Base-by-base conservation (phyloP, 2,888 invertebrate genomes). In the Standfussiana lucernea region DNA sequence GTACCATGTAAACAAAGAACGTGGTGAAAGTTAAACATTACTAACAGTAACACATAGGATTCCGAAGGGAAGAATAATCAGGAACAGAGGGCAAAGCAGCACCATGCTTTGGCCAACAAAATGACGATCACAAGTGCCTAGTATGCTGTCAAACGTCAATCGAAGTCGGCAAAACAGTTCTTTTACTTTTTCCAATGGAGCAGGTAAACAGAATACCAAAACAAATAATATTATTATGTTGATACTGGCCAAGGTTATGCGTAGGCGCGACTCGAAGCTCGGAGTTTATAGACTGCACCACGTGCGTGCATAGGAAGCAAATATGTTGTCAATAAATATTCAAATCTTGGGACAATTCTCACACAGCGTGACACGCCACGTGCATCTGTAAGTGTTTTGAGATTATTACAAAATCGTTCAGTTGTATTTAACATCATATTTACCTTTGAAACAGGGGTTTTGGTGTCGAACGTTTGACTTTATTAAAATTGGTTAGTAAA, bases 201-300 rank as follows among this genome's bases (percentile, higher is more conserved):
- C 50, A 53, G 68, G 42, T 72, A 75, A 77, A 76, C 47, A 71
- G n/a, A 65, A 83, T 64, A 80, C 64, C 61, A 73, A 77, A 80
- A 83, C 59, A 76, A 83, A 83, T 50, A 72, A 76, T 67, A 79
- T n/a, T 77, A 61, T 67, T 45, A 64, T 28, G 69, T 84, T 82
- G 67, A 79, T 79, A 78, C 66, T 32, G 72, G 79, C 75, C 84
- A 84, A 84, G 84, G 84, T 74, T 73, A 74, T 40, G 75, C 74
- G 84, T 82, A 62, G 84, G 82, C 42, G 83, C 28, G 70, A 59
- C 66, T 75, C 47, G 59, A 64, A 72, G 71, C 70, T 67, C 45
- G 35, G 72, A 78, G 84, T 84, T 84, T 84, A 78, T 72, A 81
- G 72, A 72, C 62, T 79, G 69, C 84, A 72, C 83, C 67, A 81